Evolutionary conservation across 2,113 vertebrate species (phyloP).

Genomic region (Falco punctatus): DNA sequence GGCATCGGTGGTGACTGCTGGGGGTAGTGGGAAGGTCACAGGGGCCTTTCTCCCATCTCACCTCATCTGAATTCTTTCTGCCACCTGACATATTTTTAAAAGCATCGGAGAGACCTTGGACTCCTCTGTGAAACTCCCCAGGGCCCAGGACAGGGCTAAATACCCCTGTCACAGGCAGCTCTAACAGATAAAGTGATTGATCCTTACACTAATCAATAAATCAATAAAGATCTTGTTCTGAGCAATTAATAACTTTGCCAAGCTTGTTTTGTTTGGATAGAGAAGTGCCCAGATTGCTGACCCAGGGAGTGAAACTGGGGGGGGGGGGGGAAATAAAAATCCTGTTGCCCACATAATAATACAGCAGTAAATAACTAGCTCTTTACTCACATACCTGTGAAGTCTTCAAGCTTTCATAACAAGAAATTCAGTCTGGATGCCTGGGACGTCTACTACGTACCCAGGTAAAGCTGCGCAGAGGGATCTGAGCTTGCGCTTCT

Average conservation of each 20-base stretch:
- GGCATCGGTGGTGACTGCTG: not conserved
- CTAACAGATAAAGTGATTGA: slow-evolving; percentile 35
- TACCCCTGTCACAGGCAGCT: not conserved
- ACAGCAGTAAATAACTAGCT: not conserved
- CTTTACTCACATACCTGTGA: not conserved
- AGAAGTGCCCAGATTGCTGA: not conserved
- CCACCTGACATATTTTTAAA: slow-evolving; percentile 36
- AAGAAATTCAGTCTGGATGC: not conserved
- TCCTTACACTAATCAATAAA: slow-evolving; percentile 16
- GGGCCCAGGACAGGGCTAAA: not conserved
- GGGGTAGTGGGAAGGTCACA: not conserved
- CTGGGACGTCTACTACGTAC: accelerated
- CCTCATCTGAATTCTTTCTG: slow-evolving; percentile 7
- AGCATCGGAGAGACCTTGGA: not conserved
- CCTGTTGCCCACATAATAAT: not conserved
- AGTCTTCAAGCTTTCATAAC: not conserved
- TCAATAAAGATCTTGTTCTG: slow-evolving; percentile 38
- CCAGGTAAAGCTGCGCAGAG: not conserved
- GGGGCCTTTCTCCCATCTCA: not conserved
- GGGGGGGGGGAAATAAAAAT: accelerated
- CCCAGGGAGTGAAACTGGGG: not conserved
- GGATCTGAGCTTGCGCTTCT: not conserved
- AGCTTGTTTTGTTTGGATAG: not conserved
- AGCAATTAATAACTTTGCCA: slow-evolving; percentile 33
- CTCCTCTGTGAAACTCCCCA: not conserved